These are phyloP conservation scores for Grammomys surdaster DNA, from an alignment of 2,113 vertebrate species.

Conservation along the genomic window DNA sequence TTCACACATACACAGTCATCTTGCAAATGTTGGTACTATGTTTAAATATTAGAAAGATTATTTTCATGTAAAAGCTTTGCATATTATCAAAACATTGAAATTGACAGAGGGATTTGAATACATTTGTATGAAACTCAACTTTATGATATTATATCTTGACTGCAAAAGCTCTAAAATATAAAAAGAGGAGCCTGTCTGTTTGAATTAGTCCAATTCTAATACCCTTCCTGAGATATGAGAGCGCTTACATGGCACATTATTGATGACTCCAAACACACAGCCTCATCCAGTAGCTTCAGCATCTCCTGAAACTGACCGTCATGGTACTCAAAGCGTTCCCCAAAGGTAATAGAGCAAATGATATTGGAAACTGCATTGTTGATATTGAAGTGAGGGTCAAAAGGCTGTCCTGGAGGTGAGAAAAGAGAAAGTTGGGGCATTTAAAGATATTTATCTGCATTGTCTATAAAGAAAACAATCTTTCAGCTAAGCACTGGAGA, in stretches of 20 bases:
- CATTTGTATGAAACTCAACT: no score
- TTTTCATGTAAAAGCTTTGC: no score
- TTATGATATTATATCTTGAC: no score
- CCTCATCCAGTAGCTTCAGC: conserved; percentile 88
- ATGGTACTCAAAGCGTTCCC: conserved; percentile 92
- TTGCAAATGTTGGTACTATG: no score
- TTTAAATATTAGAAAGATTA: no score
- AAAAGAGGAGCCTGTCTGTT: neutral
- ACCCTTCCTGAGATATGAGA: neutral
- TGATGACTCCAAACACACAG: conserved; percentile 75
- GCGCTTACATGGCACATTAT: conserved; percentile 83
- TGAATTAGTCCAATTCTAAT: neutral
- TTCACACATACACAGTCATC: no score
- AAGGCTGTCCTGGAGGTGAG: conserved; percentile 86
- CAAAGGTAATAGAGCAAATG: conserved; percentile 91
- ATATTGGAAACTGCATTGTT: conserved; percentile 91
- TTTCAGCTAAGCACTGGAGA: neutral
- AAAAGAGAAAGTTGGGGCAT: neutral
- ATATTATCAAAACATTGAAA: no score
- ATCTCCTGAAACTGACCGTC: conserved; percentile 89
- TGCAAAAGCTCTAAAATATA: no score
- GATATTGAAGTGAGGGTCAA: conserved; percentile 88
- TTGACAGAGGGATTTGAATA: no score
- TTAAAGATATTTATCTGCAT: neutral
- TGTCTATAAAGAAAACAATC: neutral